phyloP scores from a whole-genome alignment of 2,797 vertebrate genomes.

The Mallotus villosus region DNA sequence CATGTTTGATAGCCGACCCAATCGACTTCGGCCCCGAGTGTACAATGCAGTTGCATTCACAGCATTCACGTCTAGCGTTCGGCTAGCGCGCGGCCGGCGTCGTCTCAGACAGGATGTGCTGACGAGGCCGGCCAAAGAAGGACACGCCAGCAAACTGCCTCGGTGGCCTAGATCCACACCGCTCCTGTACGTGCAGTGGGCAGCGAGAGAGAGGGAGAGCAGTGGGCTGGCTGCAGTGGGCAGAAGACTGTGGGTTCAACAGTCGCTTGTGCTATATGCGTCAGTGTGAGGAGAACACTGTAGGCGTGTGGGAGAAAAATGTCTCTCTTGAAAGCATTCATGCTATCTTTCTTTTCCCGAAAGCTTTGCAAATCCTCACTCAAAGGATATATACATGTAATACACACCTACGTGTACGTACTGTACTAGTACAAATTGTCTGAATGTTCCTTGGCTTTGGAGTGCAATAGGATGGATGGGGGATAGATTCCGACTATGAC shows the following conservation, averaged over 20 bases:
- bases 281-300: constrained; percentile 51
- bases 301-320: constrained; percentile 52
- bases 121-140: too few species aligned
- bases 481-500: too few species aligned
- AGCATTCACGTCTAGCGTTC: too few species aligned
- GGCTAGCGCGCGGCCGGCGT: too few species aligned
- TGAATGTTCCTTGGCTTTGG: too few species aligned
- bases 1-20: too few species aligned
- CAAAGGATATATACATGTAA: constrained; percentile 52
- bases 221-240: constrained; percentile 66
- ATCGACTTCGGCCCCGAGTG: too few species aligned
- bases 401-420: constrained; percentile 53
- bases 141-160: constrained; percentile 25
- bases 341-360: constrained; percentile 50
- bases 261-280: constrained; percentile 65
- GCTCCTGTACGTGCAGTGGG: constrained; percentile 44
- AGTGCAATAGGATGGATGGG: too few species aligned
- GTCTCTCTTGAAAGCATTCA: constrained; percentile 37
- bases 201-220: constrained; percentile 38
- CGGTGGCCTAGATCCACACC: constrained; percentile 44
- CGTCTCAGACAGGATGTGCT: too few species aligned
- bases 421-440: background rate
- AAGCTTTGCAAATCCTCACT: constrained; percentile 52
- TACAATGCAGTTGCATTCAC: too few species aligned
- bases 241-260: constrained; percentile 63